These are phyloP conservation scores for Coccyzus lansbergi DNA, from an alignment of 2,797 vertebrate genomes.

Conservation along the genomic window DNA sequence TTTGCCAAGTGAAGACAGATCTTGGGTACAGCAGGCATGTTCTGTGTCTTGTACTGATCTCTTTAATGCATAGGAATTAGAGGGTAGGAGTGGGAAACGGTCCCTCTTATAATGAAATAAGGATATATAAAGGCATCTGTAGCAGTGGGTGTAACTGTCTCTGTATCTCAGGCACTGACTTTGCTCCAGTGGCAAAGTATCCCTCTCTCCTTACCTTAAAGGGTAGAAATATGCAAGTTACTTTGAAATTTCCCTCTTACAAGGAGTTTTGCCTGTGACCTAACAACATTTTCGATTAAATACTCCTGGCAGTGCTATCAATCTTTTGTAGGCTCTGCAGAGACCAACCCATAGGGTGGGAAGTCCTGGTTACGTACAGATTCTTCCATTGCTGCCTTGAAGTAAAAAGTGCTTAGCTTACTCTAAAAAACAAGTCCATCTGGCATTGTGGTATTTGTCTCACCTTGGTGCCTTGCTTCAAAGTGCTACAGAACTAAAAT, in stretches of 20 bases:
- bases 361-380: neutral
- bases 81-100: neutral
- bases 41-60: neutral
- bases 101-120: neutral
- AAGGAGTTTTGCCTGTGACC: neutral
- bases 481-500: neutral
- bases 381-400: neutral
- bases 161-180: neutral
- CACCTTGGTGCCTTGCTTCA: neutral
- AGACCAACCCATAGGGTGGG: neutral
- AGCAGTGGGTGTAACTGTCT: neutral
- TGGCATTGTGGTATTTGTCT: neutral
- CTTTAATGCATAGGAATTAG: neutral
- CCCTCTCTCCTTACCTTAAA: neutral
- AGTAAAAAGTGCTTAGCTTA: neutral
- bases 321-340: neutral
- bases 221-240: neutral
- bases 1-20: neutral
- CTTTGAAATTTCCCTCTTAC: neutral
- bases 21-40: neutral
- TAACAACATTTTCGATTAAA: neutral
- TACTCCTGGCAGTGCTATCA: neutral
- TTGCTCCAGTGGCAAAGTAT: neutral
- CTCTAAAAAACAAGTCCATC: slow-evolving; percentile 1
- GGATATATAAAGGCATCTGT: neutral